phyloP scores from a whole-genome alignment of 2,113 vertebrate species.

The Alouatta palliata region DNA sequence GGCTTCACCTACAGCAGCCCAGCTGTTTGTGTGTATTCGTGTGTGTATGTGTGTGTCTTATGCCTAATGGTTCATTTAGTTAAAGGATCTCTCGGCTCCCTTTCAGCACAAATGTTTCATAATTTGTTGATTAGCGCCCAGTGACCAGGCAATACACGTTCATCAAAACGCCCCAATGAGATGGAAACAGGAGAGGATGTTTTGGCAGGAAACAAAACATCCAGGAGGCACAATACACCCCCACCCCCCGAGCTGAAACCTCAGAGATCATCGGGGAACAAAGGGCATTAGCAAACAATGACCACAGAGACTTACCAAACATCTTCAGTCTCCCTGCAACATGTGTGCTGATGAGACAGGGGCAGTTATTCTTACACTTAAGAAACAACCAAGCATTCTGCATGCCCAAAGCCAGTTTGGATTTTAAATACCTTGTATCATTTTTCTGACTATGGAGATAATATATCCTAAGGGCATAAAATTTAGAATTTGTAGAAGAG shows the following conservation, averaged over 20 bases:
- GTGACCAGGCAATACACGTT: background rate
- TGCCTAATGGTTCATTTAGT: background rate
- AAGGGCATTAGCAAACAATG: background rate
- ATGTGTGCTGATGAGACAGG: fast-evolving
- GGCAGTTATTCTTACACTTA: too few relatives aligned
- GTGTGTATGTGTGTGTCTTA: background rate
- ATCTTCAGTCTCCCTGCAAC: background rate
- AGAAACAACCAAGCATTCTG: fast-evolving
- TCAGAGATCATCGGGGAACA: background rate
- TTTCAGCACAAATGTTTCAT: background rate
- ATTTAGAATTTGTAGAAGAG: background rate
- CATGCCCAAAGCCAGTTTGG: too few relatives aligned
- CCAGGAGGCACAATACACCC: background rate
- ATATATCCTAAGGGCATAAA: background rate
- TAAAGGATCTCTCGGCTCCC: background rate
- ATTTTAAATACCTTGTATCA: background rate
- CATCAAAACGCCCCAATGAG: background rate
- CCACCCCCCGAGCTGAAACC: background rate
- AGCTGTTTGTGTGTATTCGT: background rate
- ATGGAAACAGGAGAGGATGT: background rate
- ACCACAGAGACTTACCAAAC: background rate
- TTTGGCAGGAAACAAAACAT: background rate
- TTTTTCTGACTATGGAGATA: background rate
- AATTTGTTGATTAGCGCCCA: fast-evolving
- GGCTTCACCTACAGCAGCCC: background rate